Evolutionary conservation across 2,797 vertebrate species (phyloP), one percentile per base, ranked within the genome.

Genomic region (Ceryle rudis): DNA sequence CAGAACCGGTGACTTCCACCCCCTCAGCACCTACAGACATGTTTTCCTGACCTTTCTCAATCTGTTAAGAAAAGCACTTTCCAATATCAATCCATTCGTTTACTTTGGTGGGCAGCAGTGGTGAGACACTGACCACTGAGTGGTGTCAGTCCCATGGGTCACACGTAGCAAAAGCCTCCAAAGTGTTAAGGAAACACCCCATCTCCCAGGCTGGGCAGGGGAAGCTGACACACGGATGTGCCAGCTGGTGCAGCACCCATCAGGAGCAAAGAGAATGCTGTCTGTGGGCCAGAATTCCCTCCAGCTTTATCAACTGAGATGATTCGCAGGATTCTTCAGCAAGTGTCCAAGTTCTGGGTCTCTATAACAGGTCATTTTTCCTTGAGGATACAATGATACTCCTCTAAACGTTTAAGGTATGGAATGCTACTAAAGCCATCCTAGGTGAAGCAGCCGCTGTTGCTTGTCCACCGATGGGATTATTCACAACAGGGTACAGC

Each of bases 131-230:
- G 69, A 7, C 21, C 17, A 2, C 28, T 0, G 5, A 16, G 44
- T 0, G 0, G 41, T 22, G 12, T 1, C 51, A 13, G 15, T 6
- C 26, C 52, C 62, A 2, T 0, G 17, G 52, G 46, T 9, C 21
- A 4, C 65, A 9, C 0, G 0, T 2, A 5, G 37, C 17, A 28
- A n/a, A 52, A n/a, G 19, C 22, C 51, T 22, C 19, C 12, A 31
- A 4, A 14, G 28, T 26, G 2, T 4, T 11, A 3, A 28, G 60
- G 72, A 11, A 58, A 41, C 60, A 35, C 11, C 25, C 52, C 2
- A 0, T 1, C 0, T 29, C 66, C 33, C 19, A 2, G 4, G 44
- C 67, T n/a, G 73, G 14, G 19, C 85, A 13, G 6, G n/a, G 37
- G 47, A 16, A 8, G 39, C 33, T 18, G n/a, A 7, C 17, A 5